A percentile compares a stretch with the other conserved stretches of the same genome.
Conservation (phyloP, 1,140 invertebrate species). For the Drosophila hydei region DNA sequence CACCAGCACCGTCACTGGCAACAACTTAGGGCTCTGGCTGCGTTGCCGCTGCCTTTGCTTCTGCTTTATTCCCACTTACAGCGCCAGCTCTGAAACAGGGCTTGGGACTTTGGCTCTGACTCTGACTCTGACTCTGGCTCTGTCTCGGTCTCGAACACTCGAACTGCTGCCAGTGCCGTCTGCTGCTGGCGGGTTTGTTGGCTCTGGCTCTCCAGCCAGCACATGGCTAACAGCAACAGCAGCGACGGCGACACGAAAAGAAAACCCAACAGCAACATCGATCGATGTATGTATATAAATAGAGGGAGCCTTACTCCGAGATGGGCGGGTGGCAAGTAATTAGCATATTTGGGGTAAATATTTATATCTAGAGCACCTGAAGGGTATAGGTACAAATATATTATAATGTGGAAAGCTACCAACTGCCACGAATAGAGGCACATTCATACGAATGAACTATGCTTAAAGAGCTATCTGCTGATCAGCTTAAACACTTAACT, state of each 20-base stretch:
- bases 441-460: background rate
- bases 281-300: slow-evolving; percentile 61
- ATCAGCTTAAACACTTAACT: background rate
- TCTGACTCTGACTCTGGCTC: slow-evolving; percentile 9
- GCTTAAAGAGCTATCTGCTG: background rate
- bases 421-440: background rate
- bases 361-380: slow-evolving; percentile 25
- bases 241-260: slow-evolving; percentile 24
- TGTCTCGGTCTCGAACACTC: slow-evolving; percentile 6
- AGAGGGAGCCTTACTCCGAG: slow-evolving; percentile 36
- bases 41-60: slow-evolving; percentile 28
- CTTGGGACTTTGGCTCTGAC: slow-evolving; percentile 24
- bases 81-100: slow-evolving; percentile 11
- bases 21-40: slow-evolving; percentile 9
- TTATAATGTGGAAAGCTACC: background rate
- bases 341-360: slow-evolving; percentile 30
- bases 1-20: background rate
- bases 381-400: slow-evolving; percentile 11
- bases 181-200: slow-evolving; percentile 51
- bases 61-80: slow-evolving; percentile 57
- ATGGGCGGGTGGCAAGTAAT: slow-evolving; percentile 39
- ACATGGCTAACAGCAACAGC: slow-evolving; percentile 32
- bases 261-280: slow-evolving; percentile 41
- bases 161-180: slow-evolving; percentile 35
- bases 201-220: slow-evolving; percentile 63